Base-by-base conservation (phyloP, 37 sponge, comb jelly and placozoan species). In the Spongilla lacustris region DNA sequence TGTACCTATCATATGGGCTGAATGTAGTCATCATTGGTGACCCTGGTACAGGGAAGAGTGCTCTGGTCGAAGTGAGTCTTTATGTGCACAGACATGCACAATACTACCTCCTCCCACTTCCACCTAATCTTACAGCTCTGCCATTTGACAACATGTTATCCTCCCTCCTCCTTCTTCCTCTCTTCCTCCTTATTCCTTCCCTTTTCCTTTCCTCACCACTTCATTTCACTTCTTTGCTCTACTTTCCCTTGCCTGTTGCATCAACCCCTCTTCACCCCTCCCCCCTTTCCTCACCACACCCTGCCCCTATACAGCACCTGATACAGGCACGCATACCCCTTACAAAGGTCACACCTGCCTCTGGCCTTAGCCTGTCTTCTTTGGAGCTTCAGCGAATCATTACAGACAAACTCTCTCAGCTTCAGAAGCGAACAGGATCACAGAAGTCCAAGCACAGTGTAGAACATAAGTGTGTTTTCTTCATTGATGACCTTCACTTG, bases 401-500 rank as follows among this genome's bases (percentile, higher is more conserved):
- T 11, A 67, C 89, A 0, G 37, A 66, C 35, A 71, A 68, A 34
- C 2, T 81, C n/a, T 30, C 72, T 46, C 77, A 72, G 30, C 36
- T 73, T 8, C 48, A 75, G 38, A 86, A 81, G 41, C 33, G 81
- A 28, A 23, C 29, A 12, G 81, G 67, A 28, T 41, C 41, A 41
- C 82, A 81, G 76, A 76, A 38, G 67, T 17, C 49, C 2, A 91
- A 38, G 31, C n/a, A 50, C 27, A 4, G 69, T 11, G 5, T 32
- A 17, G 14, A 50, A 24, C 46, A 30, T 36, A 77, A 66, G 67
- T 50, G 46, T 66, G 50, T 74, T 21, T 85, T 91, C 32, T 85
- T 85, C 41, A 78, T 94, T 25, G 94, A 94, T 49, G 89, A 94
- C 71, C 50, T 94, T 41, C 91, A 91, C 82, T 71, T 90, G 22